Base-by-base conservation (phyloP, 2,797 vertebrate species). In the Sorex maritimensis region DNA sequence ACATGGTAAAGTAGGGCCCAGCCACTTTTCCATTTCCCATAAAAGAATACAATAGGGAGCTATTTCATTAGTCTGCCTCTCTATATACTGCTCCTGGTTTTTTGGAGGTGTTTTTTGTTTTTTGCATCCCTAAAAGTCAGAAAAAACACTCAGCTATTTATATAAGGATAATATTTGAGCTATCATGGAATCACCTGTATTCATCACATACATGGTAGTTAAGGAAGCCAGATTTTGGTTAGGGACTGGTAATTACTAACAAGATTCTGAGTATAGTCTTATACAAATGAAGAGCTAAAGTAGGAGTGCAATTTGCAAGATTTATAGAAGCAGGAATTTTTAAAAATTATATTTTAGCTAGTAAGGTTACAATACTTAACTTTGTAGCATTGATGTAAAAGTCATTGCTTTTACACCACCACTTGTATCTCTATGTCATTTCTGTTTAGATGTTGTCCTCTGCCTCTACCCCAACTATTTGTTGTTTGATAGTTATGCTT, bases 201-300 rank as follows among this genome's bases (percentile, higher is more conserved):
- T 73, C 10, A 67, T 21, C 17, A 79, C 17, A 63, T 13, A 68
- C 67, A 71, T 46, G 41, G 7, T 58, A 78, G 3, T 38, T 83
- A 8, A 46, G 46, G 38, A 92, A 92, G 23, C 12, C 55, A 69
- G 24, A 82, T 44, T 17, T 65, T 74, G 72, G 65, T 74, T 41
- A 23, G 74, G 21, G 6, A 55, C 24, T 78, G 49, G 23, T 52
- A 12, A 63, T 92, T 28, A 55, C 13, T 11, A 90, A 67, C 2
- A 38, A 21, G 9, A 75, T 68, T 71, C 28, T 86, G 14, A 6
- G 38, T n/a, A 9, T 2, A 73, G 12, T 17, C 92, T 92, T 85
- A 72, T 34, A 61, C 21, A 88, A 78, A 84, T 26, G 8, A 87
- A 82, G 7, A 49, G 21, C 10, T 67, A 85, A 85, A 81, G n/a